Base-by-base conservation (phyloP, 2,113 vertebrate genomes). In the Peromyscus leucopus region DNA sequence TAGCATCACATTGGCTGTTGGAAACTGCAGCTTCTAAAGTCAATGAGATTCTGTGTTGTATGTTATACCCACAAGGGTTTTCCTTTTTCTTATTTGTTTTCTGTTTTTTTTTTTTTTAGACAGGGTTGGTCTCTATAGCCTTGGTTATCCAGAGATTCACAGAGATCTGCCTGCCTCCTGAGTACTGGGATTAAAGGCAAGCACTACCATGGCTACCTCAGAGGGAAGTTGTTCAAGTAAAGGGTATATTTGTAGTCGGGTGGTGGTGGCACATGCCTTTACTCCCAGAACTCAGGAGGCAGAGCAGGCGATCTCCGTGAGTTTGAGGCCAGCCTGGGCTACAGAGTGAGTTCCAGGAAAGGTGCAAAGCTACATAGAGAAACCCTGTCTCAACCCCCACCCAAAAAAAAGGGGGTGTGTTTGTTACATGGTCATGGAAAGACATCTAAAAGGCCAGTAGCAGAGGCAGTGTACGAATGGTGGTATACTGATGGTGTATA, bases 1-100 rank as follows among this genome's bases (percentile, higher is more conserved):
- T 8, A 12, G 31, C 21, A 5, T 33, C 0, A 0, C 6, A 4
- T n/a, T 46, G n/a, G n/a, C 61, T 36, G 13, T 10, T 12, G 19
- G 83, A 46, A 8, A 2, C 59, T n/a, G 55, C 16, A 6, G 61
- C 39, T 21, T 5, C 33, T 33, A 26, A 5, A 26, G 46, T n/a
- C 1, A 24, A 36, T 0, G 15, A 48, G 33, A 0, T 16, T 13
- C 22, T 55, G 17, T 8, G 51, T 46, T 7, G 0, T 79, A 24
- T 17, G 7, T 31, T 4, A 28, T 88, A 59, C 28, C 13, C 39
- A 28, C 31, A 1, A 16, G n/a, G 51, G 12, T 36, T 63, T 75
- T 28, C 33, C 46, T 55, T 11, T 26, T 51, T 21, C 24, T 63
- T 55, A 28, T 5, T 80, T 91, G 7, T 55, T 55, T 69, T 79